Evolutionary conservation across 2,888 invertebrate genomes (phyloP).

Genomic region (Ramazzottius varieornatus): DNA sequence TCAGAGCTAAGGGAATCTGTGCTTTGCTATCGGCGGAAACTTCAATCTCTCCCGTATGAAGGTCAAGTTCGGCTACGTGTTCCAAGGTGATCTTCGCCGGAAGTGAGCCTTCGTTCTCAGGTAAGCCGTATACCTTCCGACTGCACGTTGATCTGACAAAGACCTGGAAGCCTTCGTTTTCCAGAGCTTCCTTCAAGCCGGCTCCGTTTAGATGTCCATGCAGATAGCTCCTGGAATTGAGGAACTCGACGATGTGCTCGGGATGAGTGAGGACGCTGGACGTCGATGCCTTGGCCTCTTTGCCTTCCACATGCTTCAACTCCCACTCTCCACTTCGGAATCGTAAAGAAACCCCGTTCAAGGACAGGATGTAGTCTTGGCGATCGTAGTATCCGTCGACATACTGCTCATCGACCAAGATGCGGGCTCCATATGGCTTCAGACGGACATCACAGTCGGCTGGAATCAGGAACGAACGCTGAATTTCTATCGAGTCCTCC

Average conservation of each 20-base stretch:
- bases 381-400: neutral
- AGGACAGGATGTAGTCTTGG: neutral
- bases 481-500: neutral
- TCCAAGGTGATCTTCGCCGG: neutral
- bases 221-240: neutral
- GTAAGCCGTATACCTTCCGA: neutral
- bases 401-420: neutral
- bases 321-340: neutral
- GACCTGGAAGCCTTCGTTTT: neutral
- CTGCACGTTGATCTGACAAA: neutral
- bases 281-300: neutral
- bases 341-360: neutral
- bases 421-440: neutral
- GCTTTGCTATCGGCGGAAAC: neutral
- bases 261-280: neutral
- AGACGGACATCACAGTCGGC: neutral
- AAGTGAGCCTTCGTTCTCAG: neutral
- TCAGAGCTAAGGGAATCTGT: neutral
- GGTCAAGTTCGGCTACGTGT: neutral
- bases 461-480: neutral
- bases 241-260: neutral
- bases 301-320: neutral
- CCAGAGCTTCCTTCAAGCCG: neutral
- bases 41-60: neutral
- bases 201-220: neutral